Evolutionary conservation across 2,888 invertebrate species (phyloP), one percentile per base, ranked within the genome.

Genomic region (Himalopsyche tibetana): DNA sequence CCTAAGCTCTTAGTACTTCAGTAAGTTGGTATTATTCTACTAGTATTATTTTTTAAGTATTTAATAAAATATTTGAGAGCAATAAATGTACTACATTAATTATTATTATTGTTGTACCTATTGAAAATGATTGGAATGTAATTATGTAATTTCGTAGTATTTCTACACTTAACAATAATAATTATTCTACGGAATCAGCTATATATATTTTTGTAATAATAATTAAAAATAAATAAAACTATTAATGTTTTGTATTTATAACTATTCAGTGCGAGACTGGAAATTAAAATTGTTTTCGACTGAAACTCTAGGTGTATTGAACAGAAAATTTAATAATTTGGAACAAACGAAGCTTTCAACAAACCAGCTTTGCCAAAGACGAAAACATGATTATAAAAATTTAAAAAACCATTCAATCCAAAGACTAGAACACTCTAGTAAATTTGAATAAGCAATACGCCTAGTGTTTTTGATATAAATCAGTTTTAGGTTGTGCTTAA

Each of bases 11-110:
- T 74, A 74, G 74, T 74, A 74, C 5, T 74, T 74, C 74, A 74
- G 74, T 74, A 74, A 74, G 74, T 74, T 74, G 74, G 74, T 74
- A 74, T 74, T 74, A 74, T 74, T 74, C 74, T 74, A 74, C 74
- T 74, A 74, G 74, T 74, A 74, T 74, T 74, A 74, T 74, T 74
- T 74, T 74, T 12, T 74, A 74, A 74, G 74, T 74, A 74, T 74
- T 74, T 74, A 38, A 74, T 74, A 74, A 74, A 74, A 74, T 74
- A 74, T 74, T 74, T 74, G 74, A 74, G 74, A 74, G 74, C 74
- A 74, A 74, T 74, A 74, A 74, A 74, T 74, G 74, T 74, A 74
- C 74, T 74, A 74, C 74, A 74, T 74, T 74, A 74, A 74, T 74
- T 74, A 74, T 74, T 74, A 74, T 74, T 74, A 74, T 74, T 74